A percentile compares a stretch with the other conserved stretches of the same genome.
Conservation (phyloP, 2,888 invertebrate genomes). For the Parthenolecanium corni region DNA sequence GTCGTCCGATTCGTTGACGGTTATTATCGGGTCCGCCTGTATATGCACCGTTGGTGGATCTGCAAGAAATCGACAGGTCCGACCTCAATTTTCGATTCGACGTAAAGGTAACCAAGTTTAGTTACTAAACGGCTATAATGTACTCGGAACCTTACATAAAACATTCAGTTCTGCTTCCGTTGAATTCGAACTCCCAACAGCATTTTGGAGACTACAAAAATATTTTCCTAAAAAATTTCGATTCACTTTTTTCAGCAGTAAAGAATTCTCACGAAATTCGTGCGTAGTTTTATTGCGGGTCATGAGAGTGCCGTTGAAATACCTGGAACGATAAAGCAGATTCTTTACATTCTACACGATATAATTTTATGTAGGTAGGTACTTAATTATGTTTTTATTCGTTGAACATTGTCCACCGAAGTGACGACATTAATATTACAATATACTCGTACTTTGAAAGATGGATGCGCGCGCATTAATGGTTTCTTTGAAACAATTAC, state of each 20-base stretch:
- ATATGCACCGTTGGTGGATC: conserved; percentile 17
- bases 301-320: conserved; percentile 4
- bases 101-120: no score
- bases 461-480: no score
- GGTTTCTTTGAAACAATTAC: no score
- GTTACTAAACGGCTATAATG: no score
- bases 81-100: no score
- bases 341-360: no score
- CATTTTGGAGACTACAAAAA: conserved; percentile 10
- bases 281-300: neutral
- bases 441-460: no score
- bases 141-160: conserved; percentile 2
- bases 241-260: conserved; percentile 7
- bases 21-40: neutral
- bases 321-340: conserved; percentile 4
- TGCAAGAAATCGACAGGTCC: neutral
- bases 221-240: conserved; percentile 7
- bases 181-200: conserved; percentile 8
- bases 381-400: no score
- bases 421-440: no score
- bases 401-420: no score
- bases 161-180: conserved; percentile 6
- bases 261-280: conserved; percentile 3
- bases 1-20: conserved; percentile 24
- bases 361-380: no score